Evolutionary conservation across 2,113 vertebrate species (phyloP), one percentile per base, ranked within the genome.

Genomic region (Amblyornis subalaris): DNA sequence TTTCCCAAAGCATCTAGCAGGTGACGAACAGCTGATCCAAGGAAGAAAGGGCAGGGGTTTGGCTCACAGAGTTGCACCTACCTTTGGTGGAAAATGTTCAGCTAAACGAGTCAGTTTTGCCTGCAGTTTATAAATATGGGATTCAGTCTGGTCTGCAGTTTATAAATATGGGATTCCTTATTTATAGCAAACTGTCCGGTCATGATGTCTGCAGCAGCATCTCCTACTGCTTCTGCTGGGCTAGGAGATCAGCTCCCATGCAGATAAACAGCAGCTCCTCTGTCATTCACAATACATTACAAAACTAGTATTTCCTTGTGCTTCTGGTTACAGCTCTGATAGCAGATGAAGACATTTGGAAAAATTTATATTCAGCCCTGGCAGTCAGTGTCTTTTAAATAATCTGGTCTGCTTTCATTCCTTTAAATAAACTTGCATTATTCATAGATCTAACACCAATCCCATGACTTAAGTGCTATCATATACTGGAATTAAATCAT

Each of bases 351-450:
- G 95, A 57, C 89, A 86, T 96, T 92, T 86, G 72, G 58, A 83
- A 88, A 90, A 90, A 70, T 26, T 90, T 83, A 83, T 84, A 93
- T 92, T 94, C 95, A 90, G 89, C 51, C 47, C 64, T 76, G 60
- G 67, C 76, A 95, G 86, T 75, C 79, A 79, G 45, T 65, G 67
- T 75, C 88, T 95, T 93, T 93, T 94, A 92, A 95, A 94, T 96
- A 93, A 95, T 83, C 89, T 90, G 60, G n/a, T 93, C 86, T 86
- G 79, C 67, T 93, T 80, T 86, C 83, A 92, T 45, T 83, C 75
- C 94, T 95, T 94, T 92, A 96, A 93, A 96, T 94, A 95, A 93
- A 83, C 86, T 83, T 86, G 86, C 83, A 92, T 96, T 95, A 95
- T 96, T 95, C 95, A 96, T 93, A 93, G 86, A 70, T 73, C 17